These are phyloP conservation scores for Sclerurus mexicanus DNA, from an alignment of 2,113 vertebrate species.

Conservation along the genomic window DNA sequence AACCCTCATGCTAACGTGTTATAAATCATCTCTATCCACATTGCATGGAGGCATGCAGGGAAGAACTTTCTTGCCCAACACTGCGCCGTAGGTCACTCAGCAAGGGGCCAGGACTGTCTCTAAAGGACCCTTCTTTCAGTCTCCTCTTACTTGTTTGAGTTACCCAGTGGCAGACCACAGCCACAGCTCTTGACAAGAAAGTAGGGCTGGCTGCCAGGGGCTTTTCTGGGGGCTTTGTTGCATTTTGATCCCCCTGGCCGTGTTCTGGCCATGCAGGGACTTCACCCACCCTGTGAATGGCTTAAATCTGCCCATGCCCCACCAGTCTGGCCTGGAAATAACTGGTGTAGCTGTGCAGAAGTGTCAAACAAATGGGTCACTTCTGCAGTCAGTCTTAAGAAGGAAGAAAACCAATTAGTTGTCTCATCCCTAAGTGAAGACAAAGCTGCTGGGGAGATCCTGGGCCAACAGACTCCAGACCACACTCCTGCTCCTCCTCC, in stretches of 20 bases:
- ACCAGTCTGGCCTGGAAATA: neutral
- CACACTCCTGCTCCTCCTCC: rapidly evolving
- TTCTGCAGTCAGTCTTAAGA: neutral
- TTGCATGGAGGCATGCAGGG: neutral
- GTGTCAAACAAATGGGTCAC: neutral
- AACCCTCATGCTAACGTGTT: neutral
- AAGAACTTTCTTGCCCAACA: constrained; percentile 5
- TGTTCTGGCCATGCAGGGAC: neutral
- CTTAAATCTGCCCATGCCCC: neutral
- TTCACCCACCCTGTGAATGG: neutral
- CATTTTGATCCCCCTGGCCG: neutral
- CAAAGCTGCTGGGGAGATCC: neutral
- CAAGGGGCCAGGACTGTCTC: neutral
- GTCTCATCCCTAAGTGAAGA: neutral
- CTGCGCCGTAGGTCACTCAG: neutral
- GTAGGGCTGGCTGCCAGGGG: neutral
- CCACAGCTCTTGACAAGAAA: neutral
- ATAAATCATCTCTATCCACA: neutral
- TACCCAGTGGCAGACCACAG: neutral
- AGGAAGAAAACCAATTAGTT: neutral
- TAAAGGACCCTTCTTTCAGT: neutral
- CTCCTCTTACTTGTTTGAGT: neutral
- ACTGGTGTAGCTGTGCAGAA: neutral
- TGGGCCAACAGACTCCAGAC: neutral
- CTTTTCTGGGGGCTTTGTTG: neutral